Evolutionary conservation across 2,113 vertebrate species (phyloP).

Genomic region (Aleadryas rufinucha): DNA sequence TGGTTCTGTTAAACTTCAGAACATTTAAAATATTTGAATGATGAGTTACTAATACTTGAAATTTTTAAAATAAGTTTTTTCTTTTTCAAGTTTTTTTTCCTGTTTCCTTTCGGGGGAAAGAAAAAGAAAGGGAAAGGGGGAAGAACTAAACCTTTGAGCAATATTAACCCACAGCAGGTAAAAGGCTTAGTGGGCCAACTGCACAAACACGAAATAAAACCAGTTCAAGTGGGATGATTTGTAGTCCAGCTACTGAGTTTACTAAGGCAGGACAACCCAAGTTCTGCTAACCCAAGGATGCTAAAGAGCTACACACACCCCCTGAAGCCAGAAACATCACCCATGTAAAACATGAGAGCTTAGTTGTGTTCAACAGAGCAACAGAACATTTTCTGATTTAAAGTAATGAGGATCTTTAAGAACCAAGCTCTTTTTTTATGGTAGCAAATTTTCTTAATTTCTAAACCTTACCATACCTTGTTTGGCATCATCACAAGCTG

Average conservation of each 20-base stretch:
- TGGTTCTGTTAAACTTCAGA: background rate
- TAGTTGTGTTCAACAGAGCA: background rate
- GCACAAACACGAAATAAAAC: background rate
- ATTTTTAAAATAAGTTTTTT: background rate
- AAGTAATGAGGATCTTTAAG: background rate
- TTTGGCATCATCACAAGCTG: conserved; percentile 99
- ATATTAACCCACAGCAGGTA: background rate
- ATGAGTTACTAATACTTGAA: background rate
- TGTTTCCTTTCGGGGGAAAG: background rate
- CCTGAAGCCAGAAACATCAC: background rate
- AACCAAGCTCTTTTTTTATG: background rate
- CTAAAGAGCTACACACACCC: background rate
- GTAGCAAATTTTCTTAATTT: background rate
- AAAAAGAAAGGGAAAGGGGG: background rate
- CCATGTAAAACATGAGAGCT: background rate
- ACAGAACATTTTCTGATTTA: background rate
- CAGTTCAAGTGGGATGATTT: background rate
- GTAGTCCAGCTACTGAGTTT: background rate
- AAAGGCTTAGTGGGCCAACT: background rate
- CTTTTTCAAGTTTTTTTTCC: background rate
- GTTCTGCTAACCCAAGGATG: too few relatives aligned
- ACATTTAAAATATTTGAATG: background rate
- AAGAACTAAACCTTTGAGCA: background rate
- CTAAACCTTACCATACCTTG: conserved; percentile 76
- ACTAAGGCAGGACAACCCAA: background rate